Percentiles rank a stretch among this genome's conserved stretches.
These are phyloP conservation scores for Heliangelus exortis DNA, from an alignment of 2,797 vertebrate genomes.

Conservation along the genomic window DNA sequence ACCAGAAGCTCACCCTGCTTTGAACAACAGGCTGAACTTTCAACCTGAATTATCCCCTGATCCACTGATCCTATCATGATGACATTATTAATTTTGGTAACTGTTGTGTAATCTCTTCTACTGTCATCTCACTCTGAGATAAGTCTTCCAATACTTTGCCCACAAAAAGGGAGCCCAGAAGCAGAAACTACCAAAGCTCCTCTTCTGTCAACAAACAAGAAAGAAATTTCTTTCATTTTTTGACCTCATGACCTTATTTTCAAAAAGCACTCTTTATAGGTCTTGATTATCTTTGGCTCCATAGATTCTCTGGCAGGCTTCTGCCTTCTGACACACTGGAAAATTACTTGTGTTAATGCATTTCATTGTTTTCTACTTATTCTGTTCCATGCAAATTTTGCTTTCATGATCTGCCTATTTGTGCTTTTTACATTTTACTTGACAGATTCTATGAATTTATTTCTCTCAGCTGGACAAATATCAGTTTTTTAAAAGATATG, in stretches of 20 bases:
- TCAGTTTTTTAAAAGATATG: neutral
- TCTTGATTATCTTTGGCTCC: conserved; percentile 35
- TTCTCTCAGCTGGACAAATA: neutral
- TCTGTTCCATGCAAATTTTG: neutral
- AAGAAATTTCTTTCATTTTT: neutral
- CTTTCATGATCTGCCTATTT: neutral
- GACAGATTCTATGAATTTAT: neutral
- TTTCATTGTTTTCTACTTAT: neutral
- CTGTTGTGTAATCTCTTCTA: neutral
- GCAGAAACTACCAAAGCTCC: neutral
- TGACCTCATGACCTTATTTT: conserved; percentile 9
- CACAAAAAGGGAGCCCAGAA: neutral
- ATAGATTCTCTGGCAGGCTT: conserved; percentile 6
- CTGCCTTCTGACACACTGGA: neutral
- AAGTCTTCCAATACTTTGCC: neutral
- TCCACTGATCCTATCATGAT: neutral
- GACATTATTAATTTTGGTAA: neutral
- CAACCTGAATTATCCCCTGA: neutral
- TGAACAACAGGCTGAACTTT: neutral
- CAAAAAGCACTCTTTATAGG: neutral
- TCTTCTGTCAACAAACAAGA: neutral
- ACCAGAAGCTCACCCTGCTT: neutral
- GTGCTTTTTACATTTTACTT: neutral
- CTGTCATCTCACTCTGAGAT: neutral
- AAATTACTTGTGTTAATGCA: neutral